Percentiles rank a stretch among this genome's conserved stretches.
These are phyloP conservation scores for Candidula unifasciata DNA, from an alignment of 2,888 invertebrate genomes.

Conservation along the genomic window DNA sequence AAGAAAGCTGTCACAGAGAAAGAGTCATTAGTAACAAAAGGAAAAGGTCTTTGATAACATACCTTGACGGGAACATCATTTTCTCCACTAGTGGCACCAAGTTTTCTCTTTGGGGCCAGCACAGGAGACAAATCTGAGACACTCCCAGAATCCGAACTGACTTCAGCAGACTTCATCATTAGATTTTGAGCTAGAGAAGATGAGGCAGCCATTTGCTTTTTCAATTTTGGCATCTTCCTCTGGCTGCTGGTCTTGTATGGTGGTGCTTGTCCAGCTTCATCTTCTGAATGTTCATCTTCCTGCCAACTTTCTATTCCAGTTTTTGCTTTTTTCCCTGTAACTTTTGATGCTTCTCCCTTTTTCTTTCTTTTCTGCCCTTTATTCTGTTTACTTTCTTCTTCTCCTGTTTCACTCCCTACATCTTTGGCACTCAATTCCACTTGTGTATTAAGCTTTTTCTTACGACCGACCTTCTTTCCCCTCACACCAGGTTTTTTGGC, in stretches of 20 bases:
- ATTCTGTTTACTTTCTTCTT: background rate
- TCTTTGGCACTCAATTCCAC: background rate
- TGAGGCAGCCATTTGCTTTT: background rate
- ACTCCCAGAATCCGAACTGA: background rate
- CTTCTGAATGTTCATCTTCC: conserved; percentile 25
- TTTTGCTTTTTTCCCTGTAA: background rate
- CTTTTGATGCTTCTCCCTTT: background rate
- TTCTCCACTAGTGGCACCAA: background rate
- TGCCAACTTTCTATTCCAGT: background rate
- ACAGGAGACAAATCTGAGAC: background rate
- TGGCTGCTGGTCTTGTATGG: conserved; percentile 36
- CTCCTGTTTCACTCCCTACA: conserved; percentile 7
- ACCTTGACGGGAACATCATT: conserved; percentile 25
- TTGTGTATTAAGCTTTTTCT: background rate
- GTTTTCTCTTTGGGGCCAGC: conserved; percentile 28
- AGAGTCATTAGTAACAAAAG: background rate
- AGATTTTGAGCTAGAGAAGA: conserved; percentile 42
- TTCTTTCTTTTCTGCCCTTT: conserved; percentile 30
- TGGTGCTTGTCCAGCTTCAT: conserved; percentile 26
- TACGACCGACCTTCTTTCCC: background rate
- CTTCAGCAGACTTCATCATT: conserved; percentile 23
- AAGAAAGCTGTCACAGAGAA: background rate
- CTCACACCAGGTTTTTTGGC: conserved; percentile 18
- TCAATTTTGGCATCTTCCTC: background rate
- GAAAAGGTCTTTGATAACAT: background rate